Evolutionary conservation across 2,888 invertebrate genomes (phyloP).

Genomic region (Plebejus argus): DNA sequence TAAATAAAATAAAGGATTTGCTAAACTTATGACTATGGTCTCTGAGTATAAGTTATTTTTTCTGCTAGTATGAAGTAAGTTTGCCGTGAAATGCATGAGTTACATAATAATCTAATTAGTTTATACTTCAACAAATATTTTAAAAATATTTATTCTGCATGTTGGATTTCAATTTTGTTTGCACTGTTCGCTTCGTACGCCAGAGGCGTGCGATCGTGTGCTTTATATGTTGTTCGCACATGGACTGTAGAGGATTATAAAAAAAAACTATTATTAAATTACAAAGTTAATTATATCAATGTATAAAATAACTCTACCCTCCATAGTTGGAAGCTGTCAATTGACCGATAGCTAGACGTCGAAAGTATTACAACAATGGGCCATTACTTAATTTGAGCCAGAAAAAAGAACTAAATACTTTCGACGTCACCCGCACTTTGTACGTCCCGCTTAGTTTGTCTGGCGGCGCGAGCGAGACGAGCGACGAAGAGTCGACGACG

Average conservation of each 20-base stretch:
- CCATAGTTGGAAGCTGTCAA: slow-evolving; percentile 30
- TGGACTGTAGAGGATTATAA: slow-evolving; percentile 18
- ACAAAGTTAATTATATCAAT: neutral
- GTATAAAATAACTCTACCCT: slow-evolving; percentile 6
- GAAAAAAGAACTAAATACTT: slow-evolving; percentile 18
- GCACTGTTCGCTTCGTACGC: slow-evolving; percentile 67
- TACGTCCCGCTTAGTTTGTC: slow-evolving; percentile 69
- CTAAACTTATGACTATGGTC: too few species aligned
- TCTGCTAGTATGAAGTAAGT: neutral
- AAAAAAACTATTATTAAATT: neutral
- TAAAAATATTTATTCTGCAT: slow-evolving; percentile 56
- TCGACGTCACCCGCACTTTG: slow-evolving; percentile 45
- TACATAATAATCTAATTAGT: neutral
- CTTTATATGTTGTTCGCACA: slow-evolving; percentile 28
- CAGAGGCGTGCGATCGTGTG: slow-evolving; percentile 35
- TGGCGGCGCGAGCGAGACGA: slow-evolving; percentile 85
- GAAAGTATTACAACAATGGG: slow-evolving; percentile 1
- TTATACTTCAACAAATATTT: slow-evolving; percentile 9
- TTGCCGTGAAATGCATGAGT: slow-evolving; percentile 18
- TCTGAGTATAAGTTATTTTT: neutral
- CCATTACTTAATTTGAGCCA: neutral
- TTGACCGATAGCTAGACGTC: slow-evolving; percentile 23
- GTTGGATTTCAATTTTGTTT: slow-evolving; percentile 53
- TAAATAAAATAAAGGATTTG: too few species aligned
- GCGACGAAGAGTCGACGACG: slow-evolving; percentile 83